A percentile compares a stretch with the other conserved stretches of the same genome.
These are phyloP conservation scores for Gymnoscopelus microlampas DNA, from an alignment of 2,797 vertebrate genomes.

Conservation along the genomic window DNA sequence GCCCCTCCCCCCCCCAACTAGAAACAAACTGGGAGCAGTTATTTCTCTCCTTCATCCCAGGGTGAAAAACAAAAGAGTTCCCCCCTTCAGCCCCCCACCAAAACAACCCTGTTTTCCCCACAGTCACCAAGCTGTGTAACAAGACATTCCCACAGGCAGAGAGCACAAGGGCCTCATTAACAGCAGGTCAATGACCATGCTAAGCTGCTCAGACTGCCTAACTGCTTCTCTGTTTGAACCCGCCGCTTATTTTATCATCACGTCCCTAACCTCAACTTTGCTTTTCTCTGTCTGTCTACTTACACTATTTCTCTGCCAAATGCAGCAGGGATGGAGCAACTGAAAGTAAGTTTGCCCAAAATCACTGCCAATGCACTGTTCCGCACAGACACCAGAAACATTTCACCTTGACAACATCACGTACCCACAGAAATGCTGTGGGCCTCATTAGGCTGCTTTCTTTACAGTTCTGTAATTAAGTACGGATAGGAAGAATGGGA, in stretches of 20 bases:
- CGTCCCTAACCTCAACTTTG: neutral
- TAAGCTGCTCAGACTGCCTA: slow-evolving; percentile 43
- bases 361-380: neutral
- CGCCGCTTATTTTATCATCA: slow-evolving; percentile 24
- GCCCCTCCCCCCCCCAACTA: slow-evolving; percentile 21
- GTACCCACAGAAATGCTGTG: neutral
- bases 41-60: slow-evolving; percentile 37
- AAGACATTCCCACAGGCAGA: slow-evolving; percentile 61
- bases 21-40: slow-evolving; percentile 44
- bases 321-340: slow-evolving; percentile 3
- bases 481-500: slow-evolving; percentile 18
- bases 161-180: slow-evolving; percentile 64
- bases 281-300: slow-evolving; percentile 11
- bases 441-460: slow-evolving; percentile 6
- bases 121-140: slow-evolving; percentile 55
- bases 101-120: slow-evolving; percentile 62
- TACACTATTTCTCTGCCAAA: neutral
- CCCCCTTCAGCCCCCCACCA: slow-evolving; percentile 37
- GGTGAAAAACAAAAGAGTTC: slow-evolving; percentile 63
- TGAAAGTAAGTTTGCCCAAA: neutral
- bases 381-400: neutral
- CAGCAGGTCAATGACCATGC: slow-evolving; percentile 61
- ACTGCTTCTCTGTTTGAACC: slow-evolving; percentile 28
- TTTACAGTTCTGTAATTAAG: neutral
- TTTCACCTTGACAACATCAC: slow-evolving; percentile 14